Percentiles rank a stretch among this genome's conserved stretches.
These are phyloP conservation scores for Otolemur garnettii DNA, from an alignment of 2,113 vertebrate genomes.

Conservation along the genomic window DNA sequence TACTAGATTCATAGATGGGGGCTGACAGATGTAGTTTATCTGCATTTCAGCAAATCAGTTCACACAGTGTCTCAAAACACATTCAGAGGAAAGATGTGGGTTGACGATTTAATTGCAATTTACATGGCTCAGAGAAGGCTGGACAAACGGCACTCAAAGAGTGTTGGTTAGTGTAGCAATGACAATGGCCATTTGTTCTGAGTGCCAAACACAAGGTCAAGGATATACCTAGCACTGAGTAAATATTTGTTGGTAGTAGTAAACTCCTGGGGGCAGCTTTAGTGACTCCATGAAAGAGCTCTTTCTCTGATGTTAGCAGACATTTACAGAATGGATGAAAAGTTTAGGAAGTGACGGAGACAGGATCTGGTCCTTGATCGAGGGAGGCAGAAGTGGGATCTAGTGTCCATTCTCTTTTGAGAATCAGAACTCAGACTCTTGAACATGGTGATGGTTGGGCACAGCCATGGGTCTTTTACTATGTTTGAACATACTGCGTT, in stretches of 20 bases:
- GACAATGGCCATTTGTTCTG: not conserved
- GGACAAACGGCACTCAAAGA: not conserved
- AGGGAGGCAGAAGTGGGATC: not conserved
- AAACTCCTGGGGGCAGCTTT: not conserved
- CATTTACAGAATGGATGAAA: constrained; percentile 42
- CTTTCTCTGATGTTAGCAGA: constrained; percentile 65
- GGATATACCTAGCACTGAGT: not conserved
- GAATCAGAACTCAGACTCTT: not conserved
- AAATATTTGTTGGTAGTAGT: not conserved
- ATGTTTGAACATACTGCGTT: not conserved
- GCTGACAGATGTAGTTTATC: constrained; percentile 72
- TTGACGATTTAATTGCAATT: not conserved
- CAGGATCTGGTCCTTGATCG: not conserved
- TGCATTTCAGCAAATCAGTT: constrained; percentile 69
- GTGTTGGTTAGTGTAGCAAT: not conserved
- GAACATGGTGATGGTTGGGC: not conserved
- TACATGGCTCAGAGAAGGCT: not conserved
- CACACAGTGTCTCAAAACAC: not conserved
- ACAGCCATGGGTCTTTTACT: not conserved
- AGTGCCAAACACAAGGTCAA: constrained; percentile 11
- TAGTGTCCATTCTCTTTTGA: not conserved
- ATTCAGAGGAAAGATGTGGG: not conserved
- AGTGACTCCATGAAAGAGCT: not conserved
- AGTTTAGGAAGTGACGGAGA: constrained; percentile 1
- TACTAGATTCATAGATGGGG: constrained; percentile 48